These are phyloP conservation scores for Lynx canadensis DNA, from an alignment of 2,113 vertebrate genomes.

Conservation along the genomic window DNA sequence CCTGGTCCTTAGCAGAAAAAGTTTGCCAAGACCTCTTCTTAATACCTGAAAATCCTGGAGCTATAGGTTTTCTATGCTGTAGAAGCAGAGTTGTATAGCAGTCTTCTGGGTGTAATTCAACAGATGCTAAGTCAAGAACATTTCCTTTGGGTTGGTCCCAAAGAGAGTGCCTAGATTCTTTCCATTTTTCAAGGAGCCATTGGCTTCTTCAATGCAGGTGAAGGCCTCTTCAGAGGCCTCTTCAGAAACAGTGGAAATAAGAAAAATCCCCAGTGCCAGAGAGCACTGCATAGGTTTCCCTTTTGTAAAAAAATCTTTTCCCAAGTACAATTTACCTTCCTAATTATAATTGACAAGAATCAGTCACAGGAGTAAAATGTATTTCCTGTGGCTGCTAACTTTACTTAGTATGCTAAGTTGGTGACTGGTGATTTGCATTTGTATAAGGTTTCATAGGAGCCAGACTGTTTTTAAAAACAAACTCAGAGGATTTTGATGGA, in stretches of 20 bases:
- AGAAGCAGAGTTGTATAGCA: background rate
- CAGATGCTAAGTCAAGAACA: background rate
- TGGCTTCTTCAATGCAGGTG: background rate
- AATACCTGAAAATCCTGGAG: background rate
- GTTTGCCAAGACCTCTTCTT: background rate
- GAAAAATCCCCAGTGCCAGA: background rate
- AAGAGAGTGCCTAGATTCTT: background rate
- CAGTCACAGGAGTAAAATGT: conserved; percentile 11
- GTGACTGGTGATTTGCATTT: conserved; percentile 31
- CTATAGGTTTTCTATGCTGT: background rate
- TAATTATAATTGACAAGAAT: conserved; percentile 54
- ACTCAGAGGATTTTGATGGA: background rate
- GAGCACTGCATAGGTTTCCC: background rate
- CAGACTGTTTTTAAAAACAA: background rate
- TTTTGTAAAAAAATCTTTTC: background rate
- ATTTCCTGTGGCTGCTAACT: background rate
- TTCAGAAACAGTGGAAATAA: conserved; percentile 16
- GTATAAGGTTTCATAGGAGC: background rate
- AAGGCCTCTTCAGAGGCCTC: background rate
- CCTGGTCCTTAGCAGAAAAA: background rate
- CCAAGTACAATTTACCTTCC: background rate
- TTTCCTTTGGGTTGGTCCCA: background rate
- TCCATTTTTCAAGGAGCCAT: background rate
- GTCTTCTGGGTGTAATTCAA: background rate
- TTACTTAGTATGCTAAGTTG: background rate